Conservation (phyloP, 2,888 invertebrate species). For the Polydrusus tereticollis region DNA sequence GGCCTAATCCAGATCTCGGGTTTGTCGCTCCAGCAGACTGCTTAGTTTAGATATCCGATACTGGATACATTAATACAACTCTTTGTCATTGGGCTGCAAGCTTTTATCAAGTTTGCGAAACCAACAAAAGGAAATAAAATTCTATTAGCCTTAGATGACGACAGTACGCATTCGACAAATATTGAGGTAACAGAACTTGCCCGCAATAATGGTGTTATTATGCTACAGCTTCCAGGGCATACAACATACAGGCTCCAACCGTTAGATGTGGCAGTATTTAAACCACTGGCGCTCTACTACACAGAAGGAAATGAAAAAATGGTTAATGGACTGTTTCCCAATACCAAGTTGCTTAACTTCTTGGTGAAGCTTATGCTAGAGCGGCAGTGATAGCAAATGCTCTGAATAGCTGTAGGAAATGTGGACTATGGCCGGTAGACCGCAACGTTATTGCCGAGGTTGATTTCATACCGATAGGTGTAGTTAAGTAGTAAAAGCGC, state of each 20-base stretch:
- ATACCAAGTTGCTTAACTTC: slow-evolving; percentile 23
- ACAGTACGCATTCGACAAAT: slow-evolving; percentile 16
- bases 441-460: slow-evolving; percentile 25
- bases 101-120: slow-evolving; percentile 12
- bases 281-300: slow-evolving; percentile 24
- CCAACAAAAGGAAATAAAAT: slow-evolving; percentile 10
- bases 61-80: slow-evolving; percentile 28
- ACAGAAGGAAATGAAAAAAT: slow-evolving; percentile 26
- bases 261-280: slow-evolving; percentile 26
- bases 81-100: slow-evolving; percentile 16
- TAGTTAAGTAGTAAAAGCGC: not conserved
- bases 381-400: slow-evolving; percentile 21
- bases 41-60: slow-evolving; percentile 21
- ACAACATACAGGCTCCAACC: slow-evolving; percentile 15
- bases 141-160: slow-evolving; percentile 1
- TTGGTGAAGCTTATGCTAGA: slow-evolving; percentile 27
- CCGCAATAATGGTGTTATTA: slow-evolving; percentile 25
- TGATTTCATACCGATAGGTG: slow-evolving; percentile 15
- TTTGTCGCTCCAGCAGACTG: slow-evolving; percentile 29
- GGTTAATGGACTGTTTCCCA: slow-evolving; percentile 9
- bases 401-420: slow-evolving; percentile 7
- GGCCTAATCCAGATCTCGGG: slow-evolving; percentile 16
- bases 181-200: slow-evolving; percentile 19
- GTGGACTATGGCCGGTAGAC: slow-evolving; percentile 22
- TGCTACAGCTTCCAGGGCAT: slow-evolving; percentile 20